These are phyloP conservation scores for Drosophila melanosoma DNA, from an alignment of 2,888 invertebrate species.

Conservation along the genomic window DNA sequence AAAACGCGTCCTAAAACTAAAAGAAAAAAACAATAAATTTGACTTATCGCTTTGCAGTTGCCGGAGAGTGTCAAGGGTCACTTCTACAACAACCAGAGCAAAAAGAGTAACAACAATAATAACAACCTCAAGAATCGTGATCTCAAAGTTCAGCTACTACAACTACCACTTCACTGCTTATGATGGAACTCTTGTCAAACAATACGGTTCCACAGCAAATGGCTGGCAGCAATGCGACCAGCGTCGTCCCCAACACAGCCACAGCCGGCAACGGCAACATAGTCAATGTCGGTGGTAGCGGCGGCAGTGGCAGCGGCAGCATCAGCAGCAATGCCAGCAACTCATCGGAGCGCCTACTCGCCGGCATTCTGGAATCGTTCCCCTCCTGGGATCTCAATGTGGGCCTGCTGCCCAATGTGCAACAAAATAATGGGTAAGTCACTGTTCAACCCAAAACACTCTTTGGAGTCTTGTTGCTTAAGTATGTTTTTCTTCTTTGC, in stretches of 20 bases:
- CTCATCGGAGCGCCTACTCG: conserved; percentile 78
- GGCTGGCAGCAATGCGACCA: conserved; percentile 71
- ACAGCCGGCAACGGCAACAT: conserved; percentile 2
- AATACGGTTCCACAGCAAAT: conserved; percentile 79
- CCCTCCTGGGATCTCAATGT: conserved; percentile 81
- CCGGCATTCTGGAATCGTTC: conserved; percentile 81
- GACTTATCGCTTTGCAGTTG: conserved; percentile 46
- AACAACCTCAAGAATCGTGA: conserved; percentile 53
- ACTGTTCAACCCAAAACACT: not conserved
- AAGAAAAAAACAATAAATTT: conserved; percentile 12
- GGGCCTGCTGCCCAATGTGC: conserved; percentile 65
- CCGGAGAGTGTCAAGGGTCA: conserved; percentile 59
- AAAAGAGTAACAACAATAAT: conserved; percentile 17
- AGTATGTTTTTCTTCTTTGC: not conserved
- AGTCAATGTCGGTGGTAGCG: conserved; percentile 20
- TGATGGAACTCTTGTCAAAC: conserved; percentile 83
- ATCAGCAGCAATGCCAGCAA: conserved; percentile 69
- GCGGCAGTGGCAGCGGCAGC: conserved; percentile 61
- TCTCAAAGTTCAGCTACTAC: conserved; percentile 56
- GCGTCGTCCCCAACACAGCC: conserved; percentile 35
- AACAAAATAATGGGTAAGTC: conserved; percentile 72
- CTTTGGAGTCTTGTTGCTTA: not conserved
- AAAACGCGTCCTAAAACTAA: conserved; percentile 17
- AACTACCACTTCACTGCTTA: conserved; percentile 47
- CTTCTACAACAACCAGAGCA: conserved; percentile 25